Evolutionary conservation across 2,113 vertebrate species (phyloP), one percentile per base, ranked within the genome.

Genomic region (Lophotis ruficrista): DNA sequence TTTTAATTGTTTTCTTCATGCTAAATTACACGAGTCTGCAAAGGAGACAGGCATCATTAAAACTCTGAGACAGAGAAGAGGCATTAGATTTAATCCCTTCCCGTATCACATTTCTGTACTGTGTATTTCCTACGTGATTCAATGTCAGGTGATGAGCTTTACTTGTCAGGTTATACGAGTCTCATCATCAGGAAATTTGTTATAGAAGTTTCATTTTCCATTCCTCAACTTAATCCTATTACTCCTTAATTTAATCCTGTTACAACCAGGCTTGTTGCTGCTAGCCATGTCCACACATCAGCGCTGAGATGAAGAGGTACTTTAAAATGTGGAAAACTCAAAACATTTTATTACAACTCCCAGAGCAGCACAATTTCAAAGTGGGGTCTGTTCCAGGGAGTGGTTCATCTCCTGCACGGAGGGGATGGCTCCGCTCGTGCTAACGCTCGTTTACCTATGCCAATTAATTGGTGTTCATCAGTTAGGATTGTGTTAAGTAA

Each of bases 141-240:
- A 33, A 12, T 38, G 83, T 28, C 80, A 94, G 83, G 60, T 91
- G 72, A 87, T 47, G 72, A 96, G 80, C 47, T 89, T 83, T 90
- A 66, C 58, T 83, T 86, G 37, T 90, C 89, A 87, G 69, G 64
- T 92, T 76, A 57, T 57, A 51, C 2, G 2, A 89, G 37, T 71
- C 60, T 70, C 50, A 90, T 60, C 71, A 92, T 75, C 51, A 62
- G 73, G 77, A 82, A 89, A 95, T 87, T 64, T 93, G 60, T 79
- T 71, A 72, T 2, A 50, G 53, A 90, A 64, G 27, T 61, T 94
- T 93, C 43, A 89, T 84, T 92, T 83, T 89, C 79, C 27, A 51
- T 64, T 83, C 71, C 56, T 92, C 86, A 88, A 70, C 35, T 86
- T 96, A 94, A 96, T 92, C 79, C 18, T 85, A 90, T 94, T 94